phyloP scores from a whole-genome alignment of 2,113 vertebrate species.

The Ceyx margarethae region DNA sequence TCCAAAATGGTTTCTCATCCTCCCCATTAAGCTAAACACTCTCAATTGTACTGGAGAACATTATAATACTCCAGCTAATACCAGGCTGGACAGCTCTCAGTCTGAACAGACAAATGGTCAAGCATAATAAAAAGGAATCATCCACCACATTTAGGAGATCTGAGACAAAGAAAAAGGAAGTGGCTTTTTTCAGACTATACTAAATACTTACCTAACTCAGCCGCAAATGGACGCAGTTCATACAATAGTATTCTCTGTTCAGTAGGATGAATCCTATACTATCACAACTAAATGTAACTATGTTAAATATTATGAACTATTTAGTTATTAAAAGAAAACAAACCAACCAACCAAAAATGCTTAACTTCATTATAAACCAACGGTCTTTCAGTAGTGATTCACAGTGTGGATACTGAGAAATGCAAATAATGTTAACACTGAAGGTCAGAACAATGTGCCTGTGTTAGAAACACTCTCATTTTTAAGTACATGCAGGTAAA shows the following conservation, averaged over 20 bases:
- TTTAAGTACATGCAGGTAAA: conserved; percentile 41
- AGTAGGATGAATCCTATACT: not conserved
- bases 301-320: not conserved
- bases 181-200: not conserved
- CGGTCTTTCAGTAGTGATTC: not conserved
- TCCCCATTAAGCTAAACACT: not conserved
- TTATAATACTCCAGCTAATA: not conserved
- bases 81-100: not conserved
- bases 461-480: conserved; percentile 5
- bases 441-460: conserved; percentile 44
- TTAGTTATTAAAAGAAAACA: not conserved
- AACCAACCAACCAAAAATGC: not conserved
- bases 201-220: not conserved
- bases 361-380: not conserved
- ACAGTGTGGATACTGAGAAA: not conserved
- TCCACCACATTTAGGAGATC: not conserved
- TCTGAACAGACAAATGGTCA: not conserved
- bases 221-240: not conserved
- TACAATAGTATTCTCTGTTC: not conserved
- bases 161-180: not conserved
- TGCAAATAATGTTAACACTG: not conserved
- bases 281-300: not conserved
- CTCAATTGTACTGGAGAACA: not conserved
- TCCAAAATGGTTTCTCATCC: not conserved
- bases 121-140: not conserved